Conservation (phyloP, 2,113 vertebrate species). For the Protobothrops flavoviridis region DNA sequence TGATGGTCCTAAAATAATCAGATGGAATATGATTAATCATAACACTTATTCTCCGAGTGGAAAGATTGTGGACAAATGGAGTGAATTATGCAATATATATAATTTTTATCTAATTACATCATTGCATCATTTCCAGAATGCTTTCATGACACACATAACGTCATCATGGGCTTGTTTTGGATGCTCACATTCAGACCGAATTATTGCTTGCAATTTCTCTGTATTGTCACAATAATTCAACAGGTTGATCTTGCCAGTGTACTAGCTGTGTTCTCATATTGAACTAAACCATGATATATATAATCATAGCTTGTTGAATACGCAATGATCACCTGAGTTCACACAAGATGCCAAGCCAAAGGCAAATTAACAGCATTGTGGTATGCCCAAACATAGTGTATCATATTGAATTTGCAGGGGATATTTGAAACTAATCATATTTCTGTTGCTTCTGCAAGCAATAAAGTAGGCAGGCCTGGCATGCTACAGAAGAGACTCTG, state of each 20-base stretch:
- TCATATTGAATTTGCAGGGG: too few species aligned
- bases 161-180: neutral
- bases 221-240: neutral
- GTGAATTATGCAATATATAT: neutral
- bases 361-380: too few species aligned
- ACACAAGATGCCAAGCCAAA: too few species aligned
- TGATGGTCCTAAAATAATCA: conserved; percentile 52
- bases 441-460: too few species aligned
- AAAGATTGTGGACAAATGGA: neutral
- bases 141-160: neutral
- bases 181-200: neutral
- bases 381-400: too few species aligned
- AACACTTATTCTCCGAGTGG: neutral
- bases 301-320: too few species aligned
- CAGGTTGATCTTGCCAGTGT: neutral
- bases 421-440: too few species aligned
- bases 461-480: too few species aligned
- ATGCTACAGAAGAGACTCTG: too few species aligned
- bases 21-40: neutral
- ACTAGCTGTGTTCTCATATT: neutral
- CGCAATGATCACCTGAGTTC: too few species aligned
- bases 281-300: neutral
- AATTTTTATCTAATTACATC: neutral
- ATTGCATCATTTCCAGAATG: neutral
- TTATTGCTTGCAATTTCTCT: neutral